Conservation (phyloP, 2,797 vertebrate species). For the Myotis vivesi region DNA sequence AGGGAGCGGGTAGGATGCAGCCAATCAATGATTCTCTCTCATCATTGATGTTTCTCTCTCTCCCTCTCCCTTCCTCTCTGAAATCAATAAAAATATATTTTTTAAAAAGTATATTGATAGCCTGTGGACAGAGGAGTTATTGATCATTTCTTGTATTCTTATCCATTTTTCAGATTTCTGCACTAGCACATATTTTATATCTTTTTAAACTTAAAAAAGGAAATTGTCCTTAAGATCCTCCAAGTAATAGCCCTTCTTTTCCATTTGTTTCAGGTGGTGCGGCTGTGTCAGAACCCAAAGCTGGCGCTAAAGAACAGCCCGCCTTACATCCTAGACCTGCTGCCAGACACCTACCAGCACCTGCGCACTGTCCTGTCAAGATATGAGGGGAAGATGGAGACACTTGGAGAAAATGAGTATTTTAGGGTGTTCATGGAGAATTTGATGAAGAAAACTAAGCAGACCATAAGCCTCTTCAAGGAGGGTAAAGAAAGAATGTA, state of each 20-base stretch:
- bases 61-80: no score
- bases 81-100: no score
- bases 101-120: neutral
- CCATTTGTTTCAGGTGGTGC: constrained; percentile 90
- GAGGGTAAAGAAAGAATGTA: constrained; percentile 99
- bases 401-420: constrained; percentile 96
- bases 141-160: constrained; percentile 43
- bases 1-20: no score
- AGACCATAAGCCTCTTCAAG: constrained; percentile 99
- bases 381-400: constrained; percentile 99
- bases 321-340: constrained; percentile 97
- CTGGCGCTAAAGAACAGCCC: constrained; percentile 98
- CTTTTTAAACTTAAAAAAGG: constrained; percentile 31
- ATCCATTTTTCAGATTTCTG: constrained; percentile 20
- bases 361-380: constrained; percentile 95
- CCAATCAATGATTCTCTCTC: no score
- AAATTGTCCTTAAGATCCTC: constrained; percentile 56
- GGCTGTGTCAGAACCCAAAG: constrained; percentile 97
- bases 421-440: constrained; percentile 99
- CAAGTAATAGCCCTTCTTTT: constrained; percentile 64
- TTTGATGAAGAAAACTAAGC: constrained; percentile 98
- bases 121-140: neutral
- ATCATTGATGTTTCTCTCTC: no score
- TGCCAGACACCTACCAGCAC: constrained; percentile 99
- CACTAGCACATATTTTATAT: constrained; percentile 26